A percentile compares a stretch with the other conserved stretches of the same genome.
phyloP scores from a whole-genome alignment of 2,797 vertebrate species.

The Adelosebastes latens region DNA sequence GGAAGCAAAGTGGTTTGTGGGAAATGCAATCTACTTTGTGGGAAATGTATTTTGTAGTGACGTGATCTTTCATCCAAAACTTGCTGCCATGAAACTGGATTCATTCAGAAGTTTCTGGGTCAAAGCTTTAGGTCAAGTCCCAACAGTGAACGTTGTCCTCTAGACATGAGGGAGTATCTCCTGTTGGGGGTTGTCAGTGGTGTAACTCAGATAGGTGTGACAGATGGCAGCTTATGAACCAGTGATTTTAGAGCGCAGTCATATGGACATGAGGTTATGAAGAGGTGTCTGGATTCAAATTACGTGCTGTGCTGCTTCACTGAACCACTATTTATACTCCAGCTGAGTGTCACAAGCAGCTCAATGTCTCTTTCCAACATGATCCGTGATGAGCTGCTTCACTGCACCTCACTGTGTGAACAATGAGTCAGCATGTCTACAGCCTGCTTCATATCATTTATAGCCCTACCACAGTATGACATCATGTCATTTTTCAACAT shows the following conservation, averaged over 20 bases:
- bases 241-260: constrained; percentile 32
- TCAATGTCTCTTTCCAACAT: constrained; percentile 14
- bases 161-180: constrained; percentile 6
- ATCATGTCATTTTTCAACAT: not conserved
- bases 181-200: not conserved
- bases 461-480: constrained; percentile 6
- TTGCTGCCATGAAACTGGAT: not conserved
- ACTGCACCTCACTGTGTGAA: not conserved
- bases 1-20: not conserved
- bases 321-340: constrained; percentile 67
- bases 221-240: constrained; percentile 35
- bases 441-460: constrained; percentile 5
- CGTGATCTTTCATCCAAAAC: not conserved
- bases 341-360: constrained; percentile 36
- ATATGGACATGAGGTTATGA: constrained; percentile 38
- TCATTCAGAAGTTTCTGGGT: not conserved
- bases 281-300: constrained; percentile 44
- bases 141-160: not conserved
- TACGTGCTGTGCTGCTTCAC: constrained; percentile 43
- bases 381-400: constrained; percentile 12
- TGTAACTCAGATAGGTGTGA: not conserved
- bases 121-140: not conserved
- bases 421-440: constrained; percentile 57
- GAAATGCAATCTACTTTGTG: not conserved
- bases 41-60: not conserved